Evolutionary conservation across 1,140 invertebrate species (phyloP), one percentile per base, ranked within the genome.

Genomic region (Nephila pilipes): DNA sequence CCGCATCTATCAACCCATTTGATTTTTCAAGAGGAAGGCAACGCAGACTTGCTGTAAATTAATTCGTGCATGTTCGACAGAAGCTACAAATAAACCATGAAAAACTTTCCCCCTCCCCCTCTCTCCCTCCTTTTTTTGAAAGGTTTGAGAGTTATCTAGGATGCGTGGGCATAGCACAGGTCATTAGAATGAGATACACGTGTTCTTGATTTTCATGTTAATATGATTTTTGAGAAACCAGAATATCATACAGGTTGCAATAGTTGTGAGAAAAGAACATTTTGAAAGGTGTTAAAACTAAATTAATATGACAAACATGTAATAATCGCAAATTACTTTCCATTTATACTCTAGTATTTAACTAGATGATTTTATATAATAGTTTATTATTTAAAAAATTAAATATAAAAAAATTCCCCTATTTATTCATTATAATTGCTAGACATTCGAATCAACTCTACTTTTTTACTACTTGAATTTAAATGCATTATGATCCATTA

Each of bases 1-100:
- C 46, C 80, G 80, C 38, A 83, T 83, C 25, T 38, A 83, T 83
- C 46, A 83, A 83, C 54, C 38, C 38, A n/a, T 55, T 55, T 22
- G 18, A 83, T 54, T 83, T 25, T 83, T 36, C 16, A 83, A 83
- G 38, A 75, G 69, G 38, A 46, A 83, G 22, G 80, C 46, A 54
- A 29, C n/a, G 22, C 22, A 55, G 38, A 10, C 54, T 25, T 10
- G 38, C 80, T 25, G 55, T 83, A 83, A 83, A 55, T 83, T 83
- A 83, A 83, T 46, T 46, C 80, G 25, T 25, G 80, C 36, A 54
- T 54, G 29, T 16, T 46, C 38, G 22, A 83, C 38, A 54, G 80
- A 54, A 83, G 54, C 38, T n/a, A 29, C 38, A 83, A 83, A 54
- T 55, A 83, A 55, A 55, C 80, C 80, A 55, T 83, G 38, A 54